Evolutionary conservation across 2,888 invertebrate genomes (phyloP).

Genomic region (Folsomia manolachei): DNA sequence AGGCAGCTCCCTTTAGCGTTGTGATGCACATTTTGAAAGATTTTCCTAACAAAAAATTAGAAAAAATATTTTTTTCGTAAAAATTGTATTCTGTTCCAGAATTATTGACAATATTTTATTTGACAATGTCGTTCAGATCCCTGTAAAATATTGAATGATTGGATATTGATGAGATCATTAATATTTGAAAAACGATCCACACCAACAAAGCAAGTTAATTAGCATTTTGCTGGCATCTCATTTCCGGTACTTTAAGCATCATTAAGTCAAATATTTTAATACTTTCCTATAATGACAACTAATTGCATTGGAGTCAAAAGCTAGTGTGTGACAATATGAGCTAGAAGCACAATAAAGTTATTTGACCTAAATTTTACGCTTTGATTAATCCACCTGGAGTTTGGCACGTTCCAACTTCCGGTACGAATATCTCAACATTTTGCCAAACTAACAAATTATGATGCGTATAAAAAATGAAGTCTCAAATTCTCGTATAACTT

Average conservation of each 20-base stretch:
- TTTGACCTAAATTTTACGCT: background rate
- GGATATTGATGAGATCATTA: background rate
- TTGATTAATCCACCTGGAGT: background rate
- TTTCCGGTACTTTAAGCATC: background rate
- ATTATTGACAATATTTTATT: background rate
- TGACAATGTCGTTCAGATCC: background rate
- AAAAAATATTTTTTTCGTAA: constrained; percentile 8
- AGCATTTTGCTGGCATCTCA: constrained; percentile 10
- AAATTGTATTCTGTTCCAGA: background rate
- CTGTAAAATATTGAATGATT: background rate
- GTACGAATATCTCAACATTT: too few species aligned
- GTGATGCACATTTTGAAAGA: constrained; percentile 33
- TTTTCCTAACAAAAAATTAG: background rate
- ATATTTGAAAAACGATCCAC: background rate
- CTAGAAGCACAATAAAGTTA: background rate
- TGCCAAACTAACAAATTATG: too few species aligned
- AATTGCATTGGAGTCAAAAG: background rate
- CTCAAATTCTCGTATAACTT: too few species aligned
- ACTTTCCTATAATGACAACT: background rate
- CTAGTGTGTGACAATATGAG: background rate
- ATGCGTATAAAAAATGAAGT: too few species aligned
- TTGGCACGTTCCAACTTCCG: background rate
- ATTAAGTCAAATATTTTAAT: background rate
- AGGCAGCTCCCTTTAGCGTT: constrained; percentile 32
- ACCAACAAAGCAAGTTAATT: background rate